Base-by-base conservation (phyloP, 2,888 invertebrate genomes). In the Orgyia antiqua region DNA sequence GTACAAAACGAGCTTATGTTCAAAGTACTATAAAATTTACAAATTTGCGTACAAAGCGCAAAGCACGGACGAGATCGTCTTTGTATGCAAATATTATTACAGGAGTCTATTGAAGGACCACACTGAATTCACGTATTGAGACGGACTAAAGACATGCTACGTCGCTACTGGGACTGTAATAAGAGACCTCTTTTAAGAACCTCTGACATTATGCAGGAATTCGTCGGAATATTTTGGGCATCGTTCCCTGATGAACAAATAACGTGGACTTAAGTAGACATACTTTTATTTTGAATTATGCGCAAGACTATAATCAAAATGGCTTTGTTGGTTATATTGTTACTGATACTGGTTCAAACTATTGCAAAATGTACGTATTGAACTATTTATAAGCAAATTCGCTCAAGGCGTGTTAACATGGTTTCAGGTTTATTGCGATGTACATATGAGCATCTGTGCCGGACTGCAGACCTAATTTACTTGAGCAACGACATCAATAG, bases 351-450 rank as follows among this genome's bases (percentile, higher is more conserved):
- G n/a, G n/a, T n/a, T n/a, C n/a, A n/a, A n/a, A n/a, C n/a, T n/a
- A n/a, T n/a, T n/a, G n/a, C n/a, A n/a, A n/a, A n/a, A n/a, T n/a
- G n/a, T n/a, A n/a, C n/a, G n/a, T 70, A 60, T 67, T 72, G 62
- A 70, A 70, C 75, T 74, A 79, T 82, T 82, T 79, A 77, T 74
- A 71, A 68, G 66, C 73, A 76, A 82, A 82, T 78, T 78, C 76
- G 70, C 53, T 68, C 58, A 72, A 73, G 77, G 72, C 75, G 67
- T 73, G 79, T 80, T 78, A 80, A 82, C 78, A 82, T 66, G 65
- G 71, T 68, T 72, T 55, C 54, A 50, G 65, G 74, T 73, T 65
- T 75, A 75, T 73, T 79, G 77, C 67, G 73, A 73, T 72, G 62
- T 62, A 65, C 69, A 64, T 60, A 67, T 58, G 68, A 56, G 70